These are phyloP conservation scores for Mesorhabditis sp. DNA, from an alignment of 2,888 invertebrate genomes.

Conservation along the genomic window DNA sequence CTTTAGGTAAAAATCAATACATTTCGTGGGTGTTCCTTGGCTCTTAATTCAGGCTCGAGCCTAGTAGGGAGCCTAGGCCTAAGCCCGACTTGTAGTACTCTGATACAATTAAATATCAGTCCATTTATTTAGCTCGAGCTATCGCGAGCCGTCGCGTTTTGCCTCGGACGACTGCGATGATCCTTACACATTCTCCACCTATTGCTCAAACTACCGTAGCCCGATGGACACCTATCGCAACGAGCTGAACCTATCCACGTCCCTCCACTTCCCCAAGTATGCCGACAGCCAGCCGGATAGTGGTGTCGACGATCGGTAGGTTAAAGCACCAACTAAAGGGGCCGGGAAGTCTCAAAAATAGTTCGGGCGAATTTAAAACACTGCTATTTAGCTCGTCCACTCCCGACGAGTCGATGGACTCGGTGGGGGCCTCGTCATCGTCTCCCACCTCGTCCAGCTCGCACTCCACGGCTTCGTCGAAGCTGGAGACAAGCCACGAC, in stretches of 20 bases:
- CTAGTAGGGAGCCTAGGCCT: too few species aligned
- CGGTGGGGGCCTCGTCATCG: slow-evolving; percentile 31
- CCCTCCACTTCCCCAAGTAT: background rate
- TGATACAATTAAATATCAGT: too few species aligned
- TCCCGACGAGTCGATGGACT: slow-evolving; percentile 31
- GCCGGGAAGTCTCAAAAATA: background rate
- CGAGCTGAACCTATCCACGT: slow-evolving; percentile 4
- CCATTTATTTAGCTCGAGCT: background rate
- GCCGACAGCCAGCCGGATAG: slow-evolving; percentile 5
- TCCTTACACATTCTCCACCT: background rate
- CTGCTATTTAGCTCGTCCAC: slow-evolving; percentile 22
- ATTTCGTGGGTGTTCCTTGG: too few species aligned
- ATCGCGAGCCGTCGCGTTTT: background rate
- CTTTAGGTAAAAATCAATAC: too few species aligned
- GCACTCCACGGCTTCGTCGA: background rate
- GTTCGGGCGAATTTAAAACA: too few species aligned
- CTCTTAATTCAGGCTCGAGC: too few species aligned
- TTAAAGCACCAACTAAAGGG: background rate
- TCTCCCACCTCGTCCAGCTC: slow-evolving; percentile 12
- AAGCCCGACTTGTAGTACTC: too few species aligned
- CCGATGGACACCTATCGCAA: background rate
- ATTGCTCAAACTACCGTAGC: slow-evolving; percentile 4
- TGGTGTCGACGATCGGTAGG: slow-evolving; percentile 5
- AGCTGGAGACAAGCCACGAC: background rate
- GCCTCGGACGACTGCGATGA: slow-evolving; percentile 4